Conservation (phyloP, 2,888 invertebrate genomes). For the Conomelus anceps region DNA sequence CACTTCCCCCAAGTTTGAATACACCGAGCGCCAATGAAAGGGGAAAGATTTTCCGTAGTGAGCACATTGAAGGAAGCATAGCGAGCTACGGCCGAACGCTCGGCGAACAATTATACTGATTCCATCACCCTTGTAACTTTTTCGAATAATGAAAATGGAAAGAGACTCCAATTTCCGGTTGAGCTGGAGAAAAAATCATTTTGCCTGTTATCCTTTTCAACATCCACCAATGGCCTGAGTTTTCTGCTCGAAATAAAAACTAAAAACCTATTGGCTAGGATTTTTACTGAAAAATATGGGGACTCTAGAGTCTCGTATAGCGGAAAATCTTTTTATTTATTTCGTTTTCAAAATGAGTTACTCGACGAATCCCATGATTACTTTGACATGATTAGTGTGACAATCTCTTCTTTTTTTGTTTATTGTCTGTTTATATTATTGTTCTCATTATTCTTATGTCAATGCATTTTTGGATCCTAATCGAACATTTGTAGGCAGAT, state of each 20-base stretch:
- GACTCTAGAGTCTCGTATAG: not conserved
- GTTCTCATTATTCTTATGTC: too few relatives aligned
- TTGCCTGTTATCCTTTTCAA: not conserved
- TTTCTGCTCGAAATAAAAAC: not conserved
- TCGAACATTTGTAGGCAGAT: too few relatives aligned
- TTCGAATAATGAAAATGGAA: not conserved
- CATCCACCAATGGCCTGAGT: not conserved
- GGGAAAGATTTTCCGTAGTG: not conserved
- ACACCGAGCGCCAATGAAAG: not conserved
- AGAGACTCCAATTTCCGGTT: not conserved
- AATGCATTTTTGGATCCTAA: too few relatives aligned
- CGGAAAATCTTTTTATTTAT: not conserved
- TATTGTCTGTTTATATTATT: too few relatives aligned
- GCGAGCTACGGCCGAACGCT: not conserved
- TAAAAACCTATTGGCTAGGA: not conserved
- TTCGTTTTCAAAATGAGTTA: not conserved
- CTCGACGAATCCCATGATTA: not conserved
- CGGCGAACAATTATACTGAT: not conserved
- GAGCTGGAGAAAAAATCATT: not conserved
- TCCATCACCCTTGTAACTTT: not conserved
- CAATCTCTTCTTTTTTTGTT: too few relatives aligned
- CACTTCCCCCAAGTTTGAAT: not conserved
- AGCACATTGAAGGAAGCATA: not conserved
- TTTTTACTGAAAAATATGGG: not conserved
- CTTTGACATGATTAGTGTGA: too few relatives aligned